These are phyloP conservation scores for Chloroceryle amazona DNA, from an alignment of 2,797 vertebrate genomes.

Conservation along the genomic window DNA sequence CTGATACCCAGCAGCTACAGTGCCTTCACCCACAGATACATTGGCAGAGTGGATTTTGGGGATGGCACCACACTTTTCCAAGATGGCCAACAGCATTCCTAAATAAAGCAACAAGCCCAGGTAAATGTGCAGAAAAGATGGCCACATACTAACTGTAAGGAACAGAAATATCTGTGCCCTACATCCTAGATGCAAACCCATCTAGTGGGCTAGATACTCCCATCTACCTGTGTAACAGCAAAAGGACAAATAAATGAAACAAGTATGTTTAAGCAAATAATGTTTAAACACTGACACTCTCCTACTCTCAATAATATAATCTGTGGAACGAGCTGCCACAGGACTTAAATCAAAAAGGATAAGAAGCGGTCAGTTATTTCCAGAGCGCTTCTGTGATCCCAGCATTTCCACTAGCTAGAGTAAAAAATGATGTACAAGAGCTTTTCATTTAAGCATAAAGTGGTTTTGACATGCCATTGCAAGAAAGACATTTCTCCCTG, in stretches of 20 bases:
- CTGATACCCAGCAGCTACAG: slow-evolving; percentile 96
- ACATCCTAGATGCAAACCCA: not conserved
- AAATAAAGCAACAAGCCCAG: not conserved
- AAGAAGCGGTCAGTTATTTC: not conserved
- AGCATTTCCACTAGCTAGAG: not conserved
- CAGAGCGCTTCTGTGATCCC: not conserved
- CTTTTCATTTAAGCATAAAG: not conserved
- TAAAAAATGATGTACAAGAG: not conserved
- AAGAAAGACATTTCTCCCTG: not conserved
- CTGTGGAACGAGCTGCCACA: not conserved
- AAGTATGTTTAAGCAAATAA: not conserved
- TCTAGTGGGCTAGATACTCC: not conserved
- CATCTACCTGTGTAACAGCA: not conserved
- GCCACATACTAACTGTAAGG: not conserved
- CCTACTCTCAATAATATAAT: not conserved
- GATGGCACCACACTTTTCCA: slow-evolving; percentile 97
- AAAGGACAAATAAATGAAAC: not conserved
- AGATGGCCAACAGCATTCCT: slow-evolving; percentile 96
- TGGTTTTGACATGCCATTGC: not conserved
- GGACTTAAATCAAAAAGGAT: not conserved
- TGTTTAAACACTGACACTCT: not conserved
- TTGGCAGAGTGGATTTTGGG: slow-evolving; percentile 91
- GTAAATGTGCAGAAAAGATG: not conserved
- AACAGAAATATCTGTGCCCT: not conserved
- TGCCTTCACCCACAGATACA: slow-evolving; percentile 94